Evolutionary conservation across 1,140 invertebrate genomes (phyloP).

Genomic region (Dermatophagoides farinae): DNA sequence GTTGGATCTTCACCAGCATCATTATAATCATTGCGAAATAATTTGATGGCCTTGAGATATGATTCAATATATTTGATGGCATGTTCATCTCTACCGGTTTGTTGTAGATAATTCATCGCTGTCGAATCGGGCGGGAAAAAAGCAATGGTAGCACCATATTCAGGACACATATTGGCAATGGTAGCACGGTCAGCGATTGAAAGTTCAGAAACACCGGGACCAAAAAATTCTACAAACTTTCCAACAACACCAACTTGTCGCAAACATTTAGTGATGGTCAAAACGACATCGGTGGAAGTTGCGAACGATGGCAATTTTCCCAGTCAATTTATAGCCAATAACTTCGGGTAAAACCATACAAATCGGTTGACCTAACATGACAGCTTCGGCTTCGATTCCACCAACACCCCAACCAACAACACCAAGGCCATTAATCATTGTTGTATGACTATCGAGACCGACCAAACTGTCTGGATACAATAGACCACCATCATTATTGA

Average conservation of each 20-base stretch:
- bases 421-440: conserved; percentile 85
- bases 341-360: conserved; percentile 90
- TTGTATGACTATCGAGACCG: conserved; percentile 96
- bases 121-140: conserved; percentile 83
- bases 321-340: conserved; percentile 74
- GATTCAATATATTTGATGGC: conserved; percentile 62
- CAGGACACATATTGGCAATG: conserved; percentile 77
- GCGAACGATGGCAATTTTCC: conserved; percentile 51
- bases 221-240: conserved; percentile 97
- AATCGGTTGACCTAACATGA: conserved; percentile 73
- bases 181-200: conserved; percentile 74
- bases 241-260: conserved; percentile 84
- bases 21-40: conserved; percentile 58
- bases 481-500: conserved; percentile 38
- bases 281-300: conserved; percentile 92
- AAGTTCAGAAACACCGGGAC: conserved; percentile 63
- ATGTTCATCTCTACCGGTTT: conserved; percentile 68
- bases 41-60: conserved; percentile 55
- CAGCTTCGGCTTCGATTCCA: conserved; percentile 39
- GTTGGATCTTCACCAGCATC: conserved; percentile 56
- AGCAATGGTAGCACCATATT: conserved; percentile 83
- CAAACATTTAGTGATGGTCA: conserved; percentile 92
- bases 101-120: conserved; percentile 59
- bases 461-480: conserved; percentile 89
- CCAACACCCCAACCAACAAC: conserved; percentile 45